Base-by-base conservation (phyloP, 2,113 vertebrate genomes). In the Larimichthys crocea region DNA sequence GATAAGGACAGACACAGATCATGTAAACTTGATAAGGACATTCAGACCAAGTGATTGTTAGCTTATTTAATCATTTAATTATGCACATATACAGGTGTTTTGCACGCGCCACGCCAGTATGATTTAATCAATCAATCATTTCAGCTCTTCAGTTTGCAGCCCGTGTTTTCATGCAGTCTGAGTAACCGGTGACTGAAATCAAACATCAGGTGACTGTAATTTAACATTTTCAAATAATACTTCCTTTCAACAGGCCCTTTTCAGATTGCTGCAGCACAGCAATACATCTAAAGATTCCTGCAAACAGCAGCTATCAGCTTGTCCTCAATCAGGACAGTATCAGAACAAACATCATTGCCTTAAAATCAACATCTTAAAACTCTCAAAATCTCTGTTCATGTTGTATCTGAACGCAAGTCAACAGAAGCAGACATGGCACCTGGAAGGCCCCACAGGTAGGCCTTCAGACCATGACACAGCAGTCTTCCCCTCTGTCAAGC, bases 381-480 rank as follows among this genome's bases (percentile, higher is more conserved):
- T 55, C 20, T 82, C 3, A 59, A 69, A 44, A 65, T 59, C 24
- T 35, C 40, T 19, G 14, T 22, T 17, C 10, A 3, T 19, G 40
- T 22, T 61, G 3, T 35, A 44, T 74, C 22, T 69, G 26, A 20
- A 24, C 3, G 10, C 61, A 67, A 62, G 12, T 31, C 19, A 26
- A 26, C 35, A 57, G 31, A 50, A 31, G 52, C 42, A 60, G 64
- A 62, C 46, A 76, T 15, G 44, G 60, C 49, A 76, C 40, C 56
- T 68, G 64, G 44, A 65, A 55, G 60, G 35, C 53, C 48, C 5
- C 3, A 49, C 42, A 82, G 72, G 73, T 50, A 78, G 68, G 66
- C 71, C 75, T 69, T 65, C 56, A 67, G 40, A 69, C 49, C 26
- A 66, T 83, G 89, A 88, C 79, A 53, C 50, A 78, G 77, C 89